phyloP scores from a whole-genome alignment of 30 jellyfish, hydroid and myxozoan genomes.

The Aurelia sp. region DNA sequence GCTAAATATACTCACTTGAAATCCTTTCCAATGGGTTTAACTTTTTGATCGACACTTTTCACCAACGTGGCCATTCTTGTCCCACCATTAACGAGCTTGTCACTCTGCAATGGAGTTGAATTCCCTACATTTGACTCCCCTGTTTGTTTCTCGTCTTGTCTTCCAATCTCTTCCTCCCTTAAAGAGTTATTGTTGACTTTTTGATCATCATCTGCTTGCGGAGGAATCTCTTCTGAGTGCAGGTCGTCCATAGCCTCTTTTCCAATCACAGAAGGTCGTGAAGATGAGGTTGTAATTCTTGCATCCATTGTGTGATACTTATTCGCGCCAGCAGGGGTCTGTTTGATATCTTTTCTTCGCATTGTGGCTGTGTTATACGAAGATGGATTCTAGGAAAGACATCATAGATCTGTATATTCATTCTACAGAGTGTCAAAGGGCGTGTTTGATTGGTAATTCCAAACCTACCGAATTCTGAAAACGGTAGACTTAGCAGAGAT shows the following conservation, averaged over 20 bases:
- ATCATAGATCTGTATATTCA: too few relatives aligned
- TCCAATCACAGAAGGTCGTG: slow-evolving; percentile 52
- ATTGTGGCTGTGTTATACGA: slow-evolving; percentile 60
- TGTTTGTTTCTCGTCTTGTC: not conserved
- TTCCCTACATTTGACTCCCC: not conserved
- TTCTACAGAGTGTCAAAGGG: too few relatives aligned
- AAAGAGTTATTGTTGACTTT: too few relatives aligned
- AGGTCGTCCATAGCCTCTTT: slow-evolving; percentile 4
- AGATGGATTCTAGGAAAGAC: slow-evolving; percentile 60
- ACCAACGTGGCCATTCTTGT: not conserved
- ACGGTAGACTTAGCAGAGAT: too few relatives aligned
- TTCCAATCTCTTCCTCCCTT: not conserved
- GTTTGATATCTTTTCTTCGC: slow-evolving; percentile 28
- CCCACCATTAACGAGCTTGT: not conserved
- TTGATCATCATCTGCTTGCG: too few relatives aligned
- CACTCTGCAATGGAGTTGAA: too few relatives aligned
- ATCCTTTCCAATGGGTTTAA: not conserved
- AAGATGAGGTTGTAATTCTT: slow-evolving; percentile 3
- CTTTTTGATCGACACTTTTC: not conserved
- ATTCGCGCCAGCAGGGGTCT: not conserved
- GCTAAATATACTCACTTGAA: not conserved
- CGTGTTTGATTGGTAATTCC: too few relatives aligned
- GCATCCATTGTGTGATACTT: slow-evolving; percentile 29
- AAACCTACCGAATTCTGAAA: too few relatives aligned
- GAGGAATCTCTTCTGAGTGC: not conserved